Evolutionary conservation across 1,140 invertebrate species (phyloP).

Genomic region (Scylla paramamosain): DNA sequence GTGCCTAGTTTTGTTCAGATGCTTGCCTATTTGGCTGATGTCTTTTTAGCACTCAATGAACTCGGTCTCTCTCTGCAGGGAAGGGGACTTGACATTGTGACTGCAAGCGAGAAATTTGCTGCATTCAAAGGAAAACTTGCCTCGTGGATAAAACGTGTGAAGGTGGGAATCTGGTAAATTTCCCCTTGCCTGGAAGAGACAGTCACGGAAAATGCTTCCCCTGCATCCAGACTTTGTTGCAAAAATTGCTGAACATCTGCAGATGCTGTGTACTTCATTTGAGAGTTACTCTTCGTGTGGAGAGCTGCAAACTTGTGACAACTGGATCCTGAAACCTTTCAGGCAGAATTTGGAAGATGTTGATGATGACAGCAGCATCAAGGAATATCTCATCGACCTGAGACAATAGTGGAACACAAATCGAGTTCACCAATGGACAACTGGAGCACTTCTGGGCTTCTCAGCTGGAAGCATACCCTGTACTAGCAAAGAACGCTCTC

Average conservation of each 20-base stretch:
- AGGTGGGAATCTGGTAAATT: constrained; percentile 63
- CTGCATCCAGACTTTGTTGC: constrained; percentile 62
- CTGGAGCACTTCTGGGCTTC: constrained; percentile 60
- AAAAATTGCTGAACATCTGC: constrained; percentile 58
- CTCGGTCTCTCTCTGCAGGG: constrained; percentile 61
- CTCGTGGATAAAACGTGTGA: constrained; percentile 59
- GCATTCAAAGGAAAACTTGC: constrained; percentile 64
- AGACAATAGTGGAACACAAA: constrained; percentile 49
- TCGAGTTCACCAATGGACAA: constrained; percentile 54
- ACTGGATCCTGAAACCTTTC: constrained; percentile 59
- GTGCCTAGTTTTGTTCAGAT: constrained; percentile 13
- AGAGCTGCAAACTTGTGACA: constrained; percentile 56
- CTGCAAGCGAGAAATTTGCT: constrained; percentile 63
- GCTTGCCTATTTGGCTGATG: constrained; percentile 46
- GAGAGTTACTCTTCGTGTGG: constrained; percentile 51
- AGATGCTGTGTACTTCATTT: constrained; percentile 57
- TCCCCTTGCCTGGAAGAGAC: constrained; percentile 61
- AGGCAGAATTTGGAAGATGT: constrained; percentile 62
- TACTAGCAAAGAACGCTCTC: constrained; percentile 39
- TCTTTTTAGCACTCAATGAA: constrained; percentile 45
- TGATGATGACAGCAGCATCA: constrained; percentile 59
- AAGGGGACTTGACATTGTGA: constrained; percentile 62
- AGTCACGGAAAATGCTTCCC: constrained; percentile 54
- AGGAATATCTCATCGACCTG: constrained; percentile 53
- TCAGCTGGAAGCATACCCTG: constrained; percentile 52